Evolutionary conservation across 2,888 invertebrate species (phyloP), one percentile per base, ranked within the genome.

Genomic region (Dolomedes plantarius): DNA sequence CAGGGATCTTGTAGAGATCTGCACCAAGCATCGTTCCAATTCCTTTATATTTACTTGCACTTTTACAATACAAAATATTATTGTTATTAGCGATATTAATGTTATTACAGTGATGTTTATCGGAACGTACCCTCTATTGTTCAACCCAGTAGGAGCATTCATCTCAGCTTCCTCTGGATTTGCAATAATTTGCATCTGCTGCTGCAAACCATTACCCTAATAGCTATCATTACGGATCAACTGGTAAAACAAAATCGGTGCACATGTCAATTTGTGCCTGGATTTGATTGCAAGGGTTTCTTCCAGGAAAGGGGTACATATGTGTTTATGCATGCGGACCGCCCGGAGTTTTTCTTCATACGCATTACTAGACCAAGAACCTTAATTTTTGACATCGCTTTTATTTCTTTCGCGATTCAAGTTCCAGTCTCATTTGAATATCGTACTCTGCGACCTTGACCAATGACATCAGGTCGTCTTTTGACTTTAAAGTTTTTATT

Each of bases 221-320:
- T 72, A 67, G 76, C 76, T 83, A 76, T 83, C 76, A 83, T 83
- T 82, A 76, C 64, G 69, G 64, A 71, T 76, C 46, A 82, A 65
- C 36, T 76, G 82, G 65, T 82, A 82, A 82, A 82, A 76, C 76
- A 46, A 76, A 83, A 72, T 83, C 71, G 71, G 65, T 41, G 27
- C 64, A 28, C 31, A 72, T 65, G 72, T 65, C 76, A 83, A 69
- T 76, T 76, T 83, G 64, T 76, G 28, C 9, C 31, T 71, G 23
- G 74, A 56, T 79, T 65, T 72, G 72, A 80, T 80, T 64, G 31
- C 50, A 67, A 28, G 79, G 65, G 32, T 65, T 64, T n/a, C 79
- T 73, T 31, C 41, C 39, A 19, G 16, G 50, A 50, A 39, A n/a
- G 19, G 27, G 13, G 64, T 19, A 65, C 46, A 29, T 41, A 31